A percentile compares a stretch with the other conserved stretches of the same genome.
phyloP scores from a whole-genome alignment of 2,888 invertebrate species.

The Lycia hirtaria region DNA sequence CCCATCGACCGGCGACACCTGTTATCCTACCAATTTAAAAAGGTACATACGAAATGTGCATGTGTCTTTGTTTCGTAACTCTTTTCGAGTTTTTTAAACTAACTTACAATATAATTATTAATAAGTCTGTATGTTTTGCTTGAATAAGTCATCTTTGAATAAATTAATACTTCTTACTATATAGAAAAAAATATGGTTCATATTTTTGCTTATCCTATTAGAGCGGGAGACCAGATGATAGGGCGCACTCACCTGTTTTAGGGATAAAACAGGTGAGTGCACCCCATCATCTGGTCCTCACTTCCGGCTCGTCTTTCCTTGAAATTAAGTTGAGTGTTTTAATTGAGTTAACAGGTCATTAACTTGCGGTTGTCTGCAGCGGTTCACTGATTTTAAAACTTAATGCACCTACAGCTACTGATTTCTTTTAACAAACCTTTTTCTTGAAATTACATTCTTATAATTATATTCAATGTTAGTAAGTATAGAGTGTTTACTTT shows the following conservation, averaged over 20 bases:
- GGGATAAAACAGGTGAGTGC: conserved; percentile 22
- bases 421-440: background rate
- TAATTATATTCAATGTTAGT: no score
- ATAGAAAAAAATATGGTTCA: background rate
- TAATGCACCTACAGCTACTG: background rate
- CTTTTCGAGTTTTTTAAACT: background rate
- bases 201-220: background rate
- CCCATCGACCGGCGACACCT: conserved; percentile 61
- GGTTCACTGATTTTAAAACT: conserved; percentile 17
- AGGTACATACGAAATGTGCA: conserved; percentile 43
- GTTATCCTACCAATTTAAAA: conserved; percentile 68
- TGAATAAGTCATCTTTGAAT: background rate
- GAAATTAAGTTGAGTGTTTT: conserved; percentile 19
- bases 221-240: no score
- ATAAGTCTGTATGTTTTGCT: background rate
- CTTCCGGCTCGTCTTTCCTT: conserved; percentile 55
- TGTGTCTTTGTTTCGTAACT: conserved; percentile 16
- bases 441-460: background rate
- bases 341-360: conserved; percentile 29
- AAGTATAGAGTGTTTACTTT: no score
- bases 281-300: conserved; percentile 50
- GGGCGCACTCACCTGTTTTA: background rate
- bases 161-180: background rate
- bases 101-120: no score
- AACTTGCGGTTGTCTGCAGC: conserved; percentile 2